Evolutionary conservation across 2,113 vertebrate species (phyloP).

Genomic region (Mesembrinibis cayennensis): DNA sequence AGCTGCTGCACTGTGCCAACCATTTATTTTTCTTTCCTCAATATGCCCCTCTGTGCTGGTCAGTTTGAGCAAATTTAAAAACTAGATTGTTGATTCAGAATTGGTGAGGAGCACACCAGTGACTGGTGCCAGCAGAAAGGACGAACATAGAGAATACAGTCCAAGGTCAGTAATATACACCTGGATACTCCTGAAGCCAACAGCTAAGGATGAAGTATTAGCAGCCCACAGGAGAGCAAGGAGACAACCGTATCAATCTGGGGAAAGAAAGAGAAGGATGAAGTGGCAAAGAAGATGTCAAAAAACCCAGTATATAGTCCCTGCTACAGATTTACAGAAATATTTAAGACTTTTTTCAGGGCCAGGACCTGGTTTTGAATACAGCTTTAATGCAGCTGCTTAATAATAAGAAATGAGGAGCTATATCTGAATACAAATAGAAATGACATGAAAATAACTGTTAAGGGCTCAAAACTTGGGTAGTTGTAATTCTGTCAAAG

Average conservation of each 20-base stretch:
- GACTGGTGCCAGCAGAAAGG: neutral
- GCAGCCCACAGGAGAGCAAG: neutral
- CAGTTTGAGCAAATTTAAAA: neutral
- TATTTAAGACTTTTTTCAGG: neutral
- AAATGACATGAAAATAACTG: neutral
- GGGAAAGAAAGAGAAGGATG: neutral
- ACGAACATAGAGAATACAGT: neutral
- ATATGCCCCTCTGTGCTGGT: neutral
- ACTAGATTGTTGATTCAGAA: neutral
- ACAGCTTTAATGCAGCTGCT: neutral
- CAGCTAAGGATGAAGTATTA: neutral
- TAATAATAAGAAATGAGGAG: neutral
- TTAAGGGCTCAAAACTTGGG: neutral
- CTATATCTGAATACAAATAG: neutral
- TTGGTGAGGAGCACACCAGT: neutral
- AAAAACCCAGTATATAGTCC: neutral
- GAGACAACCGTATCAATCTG: neutral
- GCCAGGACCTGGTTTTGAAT: neutral
- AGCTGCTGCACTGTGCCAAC: neutral
- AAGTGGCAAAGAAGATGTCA: neutral
- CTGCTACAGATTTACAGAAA: neutral
- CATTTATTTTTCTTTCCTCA: neutral
- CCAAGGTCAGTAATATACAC: neutral
- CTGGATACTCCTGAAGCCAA: neutral
- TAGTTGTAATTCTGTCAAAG: neutral